Conservation (phyloP, 2,797 vertebrate genomes). For the Chiroxiphia lanceolata region DNA sequence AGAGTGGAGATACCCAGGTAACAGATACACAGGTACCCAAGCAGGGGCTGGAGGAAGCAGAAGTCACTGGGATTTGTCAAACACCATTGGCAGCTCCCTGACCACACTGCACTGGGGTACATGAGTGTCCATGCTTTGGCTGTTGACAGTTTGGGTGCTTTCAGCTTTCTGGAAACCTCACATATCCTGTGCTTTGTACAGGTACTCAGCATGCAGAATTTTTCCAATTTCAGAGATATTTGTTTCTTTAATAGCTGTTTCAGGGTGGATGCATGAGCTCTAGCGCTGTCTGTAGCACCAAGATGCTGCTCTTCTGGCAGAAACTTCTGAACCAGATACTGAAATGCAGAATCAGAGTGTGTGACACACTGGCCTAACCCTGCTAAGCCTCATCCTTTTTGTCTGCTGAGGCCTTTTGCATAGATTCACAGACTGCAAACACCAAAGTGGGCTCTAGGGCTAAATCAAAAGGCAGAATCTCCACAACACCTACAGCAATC, state of each 20-base stretch:
- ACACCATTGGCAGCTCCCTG: not conserved
- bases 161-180: not conserved
- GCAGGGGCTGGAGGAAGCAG: not conserved
- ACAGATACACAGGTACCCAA: not conserved
- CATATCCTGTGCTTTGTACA: not conserved
- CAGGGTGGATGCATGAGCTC: not conserved
- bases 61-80: not conserved
- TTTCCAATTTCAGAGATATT: not conserved
- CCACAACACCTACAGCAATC: not conserved
- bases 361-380: not conserved
- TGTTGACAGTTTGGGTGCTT: not conserved
- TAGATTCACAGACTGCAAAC: not conserved
- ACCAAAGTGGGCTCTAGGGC: not conserved
- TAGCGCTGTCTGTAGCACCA: not conserved
- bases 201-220: not conserved
- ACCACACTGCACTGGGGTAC: accelerated
- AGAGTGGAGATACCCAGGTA: not conserved
- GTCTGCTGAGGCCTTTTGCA: not conserved
- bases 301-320: not conserved
- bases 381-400: not conserved
- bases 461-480: not conserved
- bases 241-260: not conserved
- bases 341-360: not conserved
- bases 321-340: not conserved
- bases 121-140: not conserved